Base-by-base conservation (phyloP, 2,113 vertebrate genomes). In the Prunella fulvescens region DNA sequence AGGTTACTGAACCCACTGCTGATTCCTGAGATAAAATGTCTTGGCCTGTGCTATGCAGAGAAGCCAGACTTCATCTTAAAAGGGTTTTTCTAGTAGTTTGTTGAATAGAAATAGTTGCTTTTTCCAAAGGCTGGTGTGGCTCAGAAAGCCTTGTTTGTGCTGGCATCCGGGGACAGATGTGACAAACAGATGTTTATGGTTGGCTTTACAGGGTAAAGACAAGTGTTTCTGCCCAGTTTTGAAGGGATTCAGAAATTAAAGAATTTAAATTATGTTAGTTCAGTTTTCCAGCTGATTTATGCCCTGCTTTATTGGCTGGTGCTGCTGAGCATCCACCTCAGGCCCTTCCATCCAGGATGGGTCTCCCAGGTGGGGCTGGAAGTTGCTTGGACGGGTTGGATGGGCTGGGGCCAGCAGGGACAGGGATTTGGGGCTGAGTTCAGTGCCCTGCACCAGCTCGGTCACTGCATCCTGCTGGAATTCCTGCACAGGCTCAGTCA, bases 1-100 rank as follows among this genome's bases (percentile, higher is more conserved):
- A 26, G 40, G 56, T 86, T 84, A 7, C 28, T 56, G 81, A 84
- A 39, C 47, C 24, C 0, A 0, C 1, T 0, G 0, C 81, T 35
- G 51, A 60, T 84, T 67, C 53, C 33, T 16, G 29, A 76, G 57
- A 51, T 62, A 33, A 66, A 83, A 19, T 39, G 17, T 6, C 61
- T 60, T 48, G 74, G 78, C 70, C 57, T 78, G 37, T 19, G 22
- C n/a, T 16, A 13, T 48, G 65, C 29, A 7, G 37, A 72, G 58
- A 64, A 51, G 37, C 29, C 26, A 33, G 33, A 4, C 15, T 85
- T 76, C 11, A 3, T 74, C 56, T 57, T 22, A 3, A 24, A 60
- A 53, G 42, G 9, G 3, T 18, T 79, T 86, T 77, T 67, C 62
- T 60, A 35, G 39, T 29, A 87, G 22, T 29, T 73, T 54, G 45